These are phyloP conservation scores for Toxostoma redivivum DNA, from an alignment of 2,113 vertebrate genomes.

Conservation along the genomic window DNA sequence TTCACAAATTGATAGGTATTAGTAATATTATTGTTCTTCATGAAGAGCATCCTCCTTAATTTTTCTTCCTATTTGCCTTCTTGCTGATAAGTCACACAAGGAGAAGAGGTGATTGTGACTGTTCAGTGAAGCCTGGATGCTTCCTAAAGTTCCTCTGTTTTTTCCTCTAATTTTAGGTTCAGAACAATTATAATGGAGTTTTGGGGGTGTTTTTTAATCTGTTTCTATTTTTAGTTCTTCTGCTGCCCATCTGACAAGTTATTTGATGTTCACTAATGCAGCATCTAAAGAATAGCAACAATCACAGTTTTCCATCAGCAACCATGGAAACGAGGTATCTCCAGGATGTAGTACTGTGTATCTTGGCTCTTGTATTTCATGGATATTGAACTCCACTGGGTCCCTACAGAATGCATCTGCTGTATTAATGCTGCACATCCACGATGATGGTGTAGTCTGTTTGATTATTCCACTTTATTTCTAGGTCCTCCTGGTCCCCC, in stretches of 20 bases:
- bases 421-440: not conserved
- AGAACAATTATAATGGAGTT: not conserved
- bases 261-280: not conserved
- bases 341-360: not conserved
- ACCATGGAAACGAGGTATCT: not conserved
- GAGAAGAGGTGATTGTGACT: not conserved
- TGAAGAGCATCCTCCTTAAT: not conserved
- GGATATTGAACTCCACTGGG: not conserved
- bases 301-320: not conserved
- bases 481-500: constrained; percentile 95
- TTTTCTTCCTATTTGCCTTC: not conserved
- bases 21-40: not conserved
- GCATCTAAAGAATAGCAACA: not conserved
- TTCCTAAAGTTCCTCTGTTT: not conserved
- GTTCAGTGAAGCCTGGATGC: not conserved
- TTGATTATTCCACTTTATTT: constrained; percentile 29
- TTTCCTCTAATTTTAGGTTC: not conserved
- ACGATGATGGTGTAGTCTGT: not conserved
- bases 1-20: not conserved
- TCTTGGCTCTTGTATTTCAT: not conserved
- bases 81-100: not conserved
- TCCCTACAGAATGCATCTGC: not conserved
- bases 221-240: constrained; percentile 23
- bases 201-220: not conserved
- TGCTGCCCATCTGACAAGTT: not conserved